These are phyloP conservation scores for Microvelia longipes DNA, from an alignment of 1,140 invertebrate genomes.

Conservation along the genomic window DNA sequence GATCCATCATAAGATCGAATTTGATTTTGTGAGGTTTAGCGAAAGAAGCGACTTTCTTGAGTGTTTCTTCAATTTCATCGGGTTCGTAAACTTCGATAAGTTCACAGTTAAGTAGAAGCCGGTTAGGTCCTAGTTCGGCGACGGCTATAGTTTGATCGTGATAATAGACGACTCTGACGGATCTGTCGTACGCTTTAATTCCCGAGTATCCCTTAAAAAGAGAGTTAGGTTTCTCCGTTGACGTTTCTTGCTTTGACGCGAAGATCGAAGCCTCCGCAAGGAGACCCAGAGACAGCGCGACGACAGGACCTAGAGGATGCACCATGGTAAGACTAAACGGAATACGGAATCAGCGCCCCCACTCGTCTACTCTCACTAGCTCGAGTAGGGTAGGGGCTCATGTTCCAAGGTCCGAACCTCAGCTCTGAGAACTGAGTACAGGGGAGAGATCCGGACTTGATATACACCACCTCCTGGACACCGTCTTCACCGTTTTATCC, in stretches of 20 bases:
- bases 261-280: neutral
- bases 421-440: too few relatives aligned
- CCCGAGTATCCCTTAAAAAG: slow-evolving; percentile 39
- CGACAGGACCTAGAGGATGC: neutral
- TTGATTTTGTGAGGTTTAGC: slow-evolving; percentile 43
- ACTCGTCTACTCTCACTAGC: neutral
- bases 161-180: slow-evolving; percentile 52
- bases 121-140: slow-evolving; percentile 46
- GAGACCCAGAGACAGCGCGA: neutral
- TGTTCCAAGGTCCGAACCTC: neutral
- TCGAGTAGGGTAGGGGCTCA: neutral
- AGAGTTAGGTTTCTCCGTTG: neutral
- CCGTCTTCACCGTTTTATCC: too few relatives aligned
- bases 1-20: slow-evolving; percentile 51
- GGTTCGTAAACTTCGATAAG: slow-evolving; percentile 65
- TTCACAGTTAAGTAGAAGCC: slow-evolving; percentile 54
- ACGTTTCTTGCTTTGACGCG: neutral
- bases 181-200: slow-evolving; percentile 39
- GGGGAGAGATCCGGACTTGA: too few relatives aligned
- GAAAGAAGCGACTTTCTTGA: slow-evolving; percentile 39
- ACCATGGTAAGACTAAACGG: neutral
- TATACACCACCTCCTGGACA: too few relatives aligned
- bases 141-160: slow-evolving; percentile 66
- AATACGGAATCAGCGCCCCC: neutral
- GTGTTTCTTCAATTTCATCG: slow-evolving; percentile 40